A percentile compares a stretch with the other conserved stretches of the same genome.
These are phyloP conservation scores for Tyto alba DNA, from an alignment of 2,113 vertebrate genomes.

Conservation along the genomic window DNA sequence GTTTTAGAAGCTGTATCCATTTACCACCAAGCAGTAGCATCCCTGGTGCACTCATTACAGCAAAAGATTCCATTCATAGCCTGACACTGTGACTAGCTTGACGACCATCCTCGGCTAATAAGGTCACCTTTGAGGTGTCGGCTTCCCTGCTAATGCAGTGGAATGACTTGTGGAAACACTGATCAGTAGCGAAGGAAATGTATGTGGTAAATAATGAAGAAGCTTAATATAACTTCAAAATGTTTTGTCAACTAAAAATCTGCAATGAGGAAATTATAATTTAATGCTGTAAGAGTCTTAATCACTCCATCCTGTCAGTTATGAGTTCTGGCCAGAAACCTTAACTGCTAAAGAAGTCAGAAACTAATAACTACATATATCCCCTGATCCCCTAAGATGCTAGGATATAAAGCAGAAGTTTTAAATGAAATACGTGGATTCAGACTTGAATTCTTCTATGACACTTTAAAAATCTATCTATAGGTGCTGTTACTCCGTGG, in stretches of 20 bases:
- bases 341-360: neutral
- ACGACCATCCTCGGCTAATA: neutral
- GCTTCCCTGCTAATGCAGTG: neutral
- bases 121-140: constrained; percentile 16
- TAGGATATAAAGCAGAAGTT: neutral
- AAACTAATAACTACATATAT: neutral
- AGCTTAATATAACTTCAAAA: neutral
- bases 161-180: neutral
- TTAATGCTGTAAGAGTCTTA: neutral
- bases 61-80: constrained; percentile 1
- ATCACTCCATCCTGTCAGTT: neutral
- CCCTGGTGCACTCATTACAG: constrained; percentile 48
- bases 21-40: neutral
- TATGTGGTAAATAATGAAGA: neutral
- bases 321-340: neutral
- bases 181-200: neutral
- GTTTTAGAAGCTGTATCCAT: constrained; percentile 28
- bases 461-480: neutral
- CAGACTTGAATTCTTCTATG: neutral
- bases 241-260: neutral
- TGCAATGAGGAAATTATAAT: neutral
- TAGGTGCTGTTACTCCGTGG: neutral
- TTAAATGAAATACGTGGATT: neutral
- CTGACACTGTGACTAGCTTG: neutral
- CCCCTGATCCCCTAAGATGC: neutral